Evolutionary conservation across 2,113 vertebrate species (phyloP).

Genomic region (Protobothrops mucrosquamatus): DNA sequence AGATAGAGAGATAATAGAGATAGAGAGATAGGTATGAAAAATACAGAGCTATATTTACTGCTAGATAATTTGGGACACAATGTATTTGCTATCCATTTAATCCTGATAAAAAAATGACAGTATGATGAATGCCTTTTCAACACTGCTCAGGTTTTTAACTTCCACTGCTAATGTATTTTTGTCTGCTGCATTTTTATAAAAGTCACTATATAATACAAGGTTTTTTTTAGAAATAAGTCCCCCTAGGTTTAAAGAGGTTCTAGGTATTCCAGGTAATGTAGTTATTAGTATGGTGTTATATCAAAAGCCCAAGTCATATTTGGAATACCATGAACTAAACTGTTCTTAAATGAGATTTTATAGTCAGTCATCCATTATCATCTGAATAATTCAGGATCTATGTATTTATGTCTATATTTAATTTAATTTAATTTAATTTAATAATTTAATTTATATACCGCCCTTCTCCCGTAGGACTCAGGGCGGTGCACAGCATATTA

Average conservation of each 20-base stretch:
- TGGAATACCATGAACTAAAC: not conserved
- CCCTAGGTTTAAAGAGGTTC: not conserved
- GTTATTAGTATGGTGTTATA: not conserved
- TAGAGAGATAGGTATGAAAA: not conserved
- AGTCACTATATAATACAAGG: not conserved
- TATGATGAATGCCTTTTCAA: slow-evolving; percentile 7
- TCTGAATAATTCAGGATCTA: fast-evolving
- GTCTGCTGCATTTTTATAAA: not conserved
- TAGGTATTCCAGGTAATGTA: not conserved
- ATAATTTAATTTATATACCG: too few relatives aligned
- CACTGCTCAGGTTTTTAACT: slow-evolving; percentile 4
- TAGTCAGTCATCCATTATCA: not conserved
- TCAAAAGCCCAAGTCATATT: not conserved
- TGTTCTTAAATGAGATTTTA: slow-evolving; percentile 9
- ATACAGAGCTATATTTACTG: not conserved
- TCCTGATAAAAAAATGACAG: not conserved
- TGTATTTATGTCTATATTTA: not conserved
- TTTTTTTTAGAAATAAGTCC: not conserved
- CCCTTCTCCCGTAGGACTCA: too few relatives aligned
- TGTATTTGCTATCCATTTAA: not conserved
- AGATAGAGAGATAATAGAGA: not conserved
- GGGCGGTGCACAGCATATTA: too few relatives aligned
- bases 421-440: too few relatives aligned
- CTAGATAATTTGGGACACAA: slow-evolving; percentile 8
- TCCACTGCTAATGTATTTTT: not conserved